These are phyloP conservation scores for Sinonovacula constricta DNA, from an alignment of 1,140 invertebrate species.

Conservation along the genomic window DNA sequence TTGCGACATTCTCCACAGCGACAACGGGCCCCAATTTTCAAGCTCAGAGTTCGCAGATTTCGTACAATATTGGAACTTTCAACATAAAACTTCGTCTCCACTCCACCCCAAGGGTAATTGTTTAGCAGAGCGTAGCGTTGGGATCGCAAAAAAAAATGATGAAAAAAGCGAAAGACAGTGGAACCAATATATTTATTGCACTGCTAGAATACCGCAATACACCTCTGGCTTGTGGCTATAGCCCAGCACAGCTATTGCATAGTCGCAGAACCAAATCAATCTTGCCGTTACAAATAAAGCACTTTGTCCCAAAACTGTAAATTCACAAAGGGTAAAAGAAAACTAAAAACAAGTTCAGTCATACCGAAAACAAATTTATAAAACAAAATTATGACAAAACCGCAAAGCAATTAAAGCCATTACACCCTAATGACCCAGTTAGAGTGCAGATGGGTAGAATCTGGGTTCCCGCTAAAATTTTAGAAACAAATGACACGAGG, in stretches of 20 bases:
- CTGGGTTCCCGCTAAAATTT: not conserved
- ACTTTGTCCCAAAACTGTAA: not conserved
- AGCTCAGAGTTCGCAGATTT: too few species aligned
- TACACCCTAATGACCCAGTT: not conserved
- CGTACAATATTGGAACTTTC: conserved; percentile 10
- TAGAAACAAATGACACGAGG: not conserved
- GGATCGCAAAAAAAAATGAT: conserved; percentile 8
- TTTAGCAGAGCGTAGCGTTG: not conserved
- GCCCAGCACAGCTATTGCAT: not conserved
- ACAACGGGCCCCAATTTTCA: too few species aligned
- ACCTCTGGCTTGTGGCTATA: conserved; percentile 14
- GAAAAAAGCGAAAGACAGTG: not conserved
- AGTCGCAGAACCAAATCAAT: conserved; percentile 3
- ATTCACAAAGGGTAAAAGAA: not conserved
- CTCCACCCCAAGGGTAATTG: not conserved
- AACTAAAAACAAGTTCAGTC: not conserved
- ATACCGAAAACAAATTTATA: too few species aligned
- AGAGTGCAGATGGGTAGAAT: conserved; percentile 4
- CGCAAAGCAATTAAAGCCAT: not conserved
- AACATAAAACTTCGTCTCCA: conserved; percentile 3
- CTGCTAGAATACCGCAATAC: conserved; percentile 15
- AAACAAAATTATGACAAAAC: conserved; percentile 1
- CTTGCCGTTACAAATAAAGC: not conserved
- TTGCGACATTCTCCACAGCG: too few species aligned
- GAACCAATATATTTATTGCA: not conserved